Base-by-base conservation (phyloP, 2,113 vertebrate species). In the Callospermophilus lateralis region DNA sequence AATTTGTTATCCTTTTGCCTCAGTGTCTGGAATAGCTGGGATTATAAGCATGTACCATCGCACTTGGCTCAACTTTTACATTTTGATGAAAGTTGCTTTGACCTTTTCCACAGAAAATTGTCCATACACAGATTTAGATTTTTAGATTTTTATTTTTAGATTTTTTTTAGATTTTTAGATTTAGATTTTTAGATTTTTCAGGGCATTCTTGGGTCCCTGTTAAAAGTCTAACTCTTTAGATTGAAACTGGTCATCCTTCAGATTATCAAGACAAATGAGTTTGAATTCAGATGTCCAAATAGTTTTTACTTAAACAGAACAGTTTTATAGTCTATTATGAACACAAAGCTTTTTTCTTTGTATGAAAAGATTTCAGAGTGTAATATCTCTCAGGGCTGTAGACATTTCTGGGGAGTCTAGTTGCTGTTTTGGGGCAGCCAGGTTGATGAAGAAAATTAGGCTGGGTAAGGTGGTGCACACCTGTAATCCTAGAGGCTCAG, bases 341-440 rank as follows among this genome's bases (percentile, higher is more conserved):
- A 97, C 87, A 96, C 95, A 95, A 13, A 55, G 77, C 8, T 92
- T 81, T 96, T 97, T 87, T 95, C n/a, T 86, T 87, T 96, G 93
- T 96, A 73, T 95, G 89, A 68, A 70, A 96, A 91, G 90, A 45
- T 90, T 95, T 93, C 45, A 94, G 84, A 85, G 61, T 97, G 19
- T 97, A 84, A 93, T 97, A 97, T 96, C 78, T 96, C 61, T 95
- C 76, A 81, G 79, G 70, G 67, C 26, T 90, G 90, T 84, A 95
- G 95, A 97, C 67, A 95, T 76, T 97, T 96, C 78, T 93, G 73
- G 86, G 86, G 96, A 95, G 42, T 97, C 76, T 89, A 96, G 92
- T 98, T 96, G 94, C 92, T 95, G 63, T 93, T 97, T 90, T 39
- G 87, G 96, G 81, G 76, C 84, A 93, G 78, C 34, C 68, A 74